Evolutionary conservation across 2,888 invertebrate species (phyloP).

Genomic region (Clusia tigrina): DNA sequence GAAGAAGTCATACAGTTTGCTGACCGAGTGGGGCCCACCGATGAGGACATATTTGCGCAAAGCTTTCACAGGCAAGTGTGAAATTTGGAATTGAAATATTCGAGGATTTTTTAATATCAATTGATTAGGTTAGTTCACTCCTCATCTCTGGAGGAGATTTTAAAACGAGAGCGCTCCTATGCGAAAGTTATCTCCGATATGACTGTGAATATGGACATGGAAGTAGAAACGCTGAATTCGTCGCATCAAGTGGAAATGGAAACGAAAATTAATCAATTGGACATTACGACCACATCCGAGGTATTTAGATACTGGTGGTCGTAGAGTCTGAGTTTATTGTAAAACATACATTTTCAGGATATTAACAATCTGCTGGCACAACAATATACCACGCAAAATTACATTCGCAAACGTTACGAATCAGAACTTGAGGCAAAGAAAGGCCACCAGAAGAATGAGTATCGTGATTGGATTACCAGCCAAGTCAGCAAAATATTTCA

Average conservation of each 20-base stretch:
- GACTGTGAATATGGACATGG: constrained; percentile 75
- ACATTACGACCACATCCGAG: constrained; percentile 73
- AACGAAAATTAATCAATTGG: constrained; percentile 79
- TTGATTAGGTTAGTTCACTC: constrained; percentile 76
- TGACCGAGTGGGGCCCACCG: constrained; percentile 80
- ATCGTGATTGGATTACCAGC: constrained; percentile 83
- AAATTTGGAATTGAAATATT: no score
- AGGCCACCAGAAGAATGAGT: constrained; percentile 85
- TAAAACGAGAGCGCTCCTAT: constrained; percentile 87
- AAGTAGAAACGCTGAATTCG: constrained; percentile 74
- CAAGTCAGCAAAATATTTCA: constrained; percentile 62
- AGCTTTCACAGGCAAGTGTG: constrained; percentile 64
- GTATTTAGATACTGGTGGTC: constrained; percentile 20
- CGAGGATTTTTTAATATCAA: neutral
- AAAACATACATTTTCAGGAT: constrained; percentile 64
- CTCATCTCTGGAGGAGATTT: constrained; percentile 84
- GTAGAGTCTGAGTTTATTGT: neutral
- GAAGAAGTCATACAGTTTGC: constrained; percentile 86
- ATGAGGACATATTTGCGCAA: constrained; percentile 75
- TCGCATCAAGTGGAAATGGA: constrained; percentile 92
- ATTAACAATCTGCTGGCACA: constrained; percentile 84
- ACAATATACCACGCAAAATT: constrained; percentile 84
- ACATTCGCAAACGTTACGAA: constrained; percentile 85
- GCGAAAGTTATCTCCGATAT: constrained; percentile 81
- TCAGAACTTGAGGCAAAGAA: constrained; percentile 85